Conservation (phyloP, 1,140 invertebrate species). For the Paraescarpia echinospica region DNA sequence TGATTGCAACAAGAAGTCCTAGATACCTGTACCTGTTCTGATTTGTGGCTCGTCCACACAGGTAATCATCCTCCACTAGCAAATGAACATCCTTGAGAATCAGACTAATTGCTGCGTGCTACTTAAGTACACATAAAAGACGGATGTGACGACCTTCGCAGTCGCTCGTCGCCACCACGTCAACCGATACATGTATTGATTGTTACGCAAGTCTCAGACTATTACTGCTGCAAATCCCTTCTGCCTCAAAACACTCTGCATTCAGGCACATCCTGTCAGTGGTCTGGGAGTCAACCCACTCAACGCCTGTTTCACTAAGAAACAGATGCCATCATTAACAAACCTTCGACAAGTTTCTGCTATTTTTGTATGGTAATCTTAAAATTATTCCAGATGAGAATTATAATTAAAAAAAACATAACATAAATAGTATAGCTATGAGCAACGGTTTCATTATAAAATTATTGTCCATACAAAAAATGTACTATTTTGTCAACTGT, state of each 20-base stretch:
- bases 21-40: background rate
- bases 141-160: background rate
- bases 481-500: too few relatives aligned
- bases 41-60: background rate
- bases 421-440: background rate
- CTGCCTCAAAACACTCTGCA: background rate
- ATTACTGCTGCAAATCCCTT: background rate
- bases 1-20: background rate
- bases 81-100: background rate
- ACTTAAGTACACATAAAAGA: background rate
- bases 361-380: background rate
- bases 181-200: background rate
- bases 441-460: background rate
- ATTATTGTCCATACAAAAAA: background rate
- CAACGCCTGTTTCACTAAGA: background rate
- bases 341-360: background rate
- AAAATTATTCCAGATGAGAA: background rate
- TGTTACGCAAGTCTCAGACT: background rate
- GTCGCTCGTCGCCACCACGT: background rate
- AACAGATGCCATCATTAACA: background rate
- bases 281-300: background rate
- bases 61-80: background rate
- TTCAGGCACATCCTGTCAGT: background rate
- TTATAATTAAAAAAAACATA: background rate
- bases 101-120: background rate